Evolutionary conservation across 2,888 invertebrate species (phyloP).

Genomic region (Ommatoiulus sabulosus): DNA sequence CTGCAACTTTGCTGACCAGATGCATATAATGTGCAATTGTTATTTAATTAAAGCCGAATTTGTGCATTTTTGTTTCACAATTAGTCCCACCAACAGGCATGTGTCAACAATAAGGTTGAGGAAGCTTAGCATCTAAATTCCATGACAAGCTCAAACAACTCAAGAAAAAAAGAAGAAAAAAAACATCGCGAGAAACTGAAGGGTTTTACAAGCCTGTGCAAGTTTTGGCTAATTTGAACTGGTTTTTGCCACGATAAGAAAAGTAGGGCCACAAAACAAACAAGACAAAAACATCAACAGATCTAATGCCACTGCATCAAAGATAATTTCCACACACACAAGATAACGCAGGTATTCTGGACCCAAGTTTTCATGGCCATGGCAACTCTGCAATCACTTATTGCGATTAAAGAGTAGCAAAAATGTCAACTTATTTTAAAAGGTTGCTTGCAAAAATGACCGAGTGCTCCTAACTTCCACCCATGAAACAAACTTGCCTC

Average conservation of each 20-base stretch:
- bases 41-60: too few species aligned
- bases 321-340: background rate
- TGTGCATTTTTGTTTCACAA: too few species aligned
- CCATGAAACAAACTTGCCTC: background rate
- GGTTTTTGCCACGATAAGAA: background rate
- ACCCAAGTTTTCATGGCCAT: background rate
- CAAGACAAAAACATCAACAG: background rate
- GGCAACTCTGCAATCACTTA: background rate
- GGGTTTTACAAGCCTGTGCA: background rate
- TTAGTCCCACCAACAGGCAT: too few species aligned
- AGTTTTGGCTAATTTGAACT: background rate
- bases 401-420: background rate
- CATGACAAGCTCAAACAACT: too few species aligned
- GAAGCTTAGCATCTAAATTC: too few species aligned
- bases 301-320: background rate
- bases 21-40: too few species aligned
- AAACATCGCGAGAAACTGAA: too few species aligned
- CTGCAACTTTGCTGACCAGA: too few species aligned
- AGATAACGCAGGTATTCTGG: conserved; percentile 7
- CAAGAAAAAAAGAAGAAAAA: too few species aligned
- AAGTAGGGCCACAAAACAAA: background rate
- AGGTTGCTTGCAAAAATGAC: background rate
- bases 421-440: background rate
- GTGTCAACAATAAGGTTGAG: too few species aligned
- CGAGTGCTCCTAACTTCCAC: background rate